phyloP scores from a whole-genome alignment of 2,888 invertebrate genomes.

The Noctua comes region DNA sequence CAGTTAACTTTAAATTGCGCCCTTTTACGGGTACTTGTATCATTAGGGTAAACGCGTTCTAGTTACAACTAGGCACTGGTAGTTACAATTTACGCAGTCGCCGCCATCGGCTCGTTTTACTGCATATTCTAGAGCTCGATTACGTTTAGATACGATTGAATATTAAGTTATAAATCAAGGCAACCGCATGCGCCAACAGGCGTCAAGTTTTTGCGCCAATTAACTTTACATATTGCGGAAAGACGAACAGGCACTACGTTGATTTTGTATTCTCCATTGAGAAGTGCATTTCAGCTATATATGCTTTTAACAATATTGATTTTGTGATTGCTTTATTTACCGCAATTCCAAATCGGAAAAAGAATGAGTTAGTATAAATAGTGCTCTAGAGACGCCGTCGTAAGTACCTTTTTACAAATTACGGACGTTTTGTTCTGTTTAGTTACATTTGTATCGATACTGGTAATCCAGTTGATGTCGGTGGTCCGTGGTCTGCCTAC shows the following conservation, averaged over 20 bases:
- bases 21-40: constrained; percentile 57
- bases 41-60: constrained; percentile 58
- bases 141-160: constrained; percentile 63
- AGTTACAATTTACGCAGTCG: constrained; percentile 40
- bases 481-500: constrained; percentile 57
- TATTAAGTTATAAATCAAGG: constrained; percentile 72
- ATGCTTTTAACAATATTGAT: constrained; percentile 8
- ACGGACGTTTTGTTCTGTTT: constrained; percentile 59
- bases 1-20: constrained; percentile 57
- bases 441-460: constrained; percentile 50
- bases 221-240: constrained; percentile 53
- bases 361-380: constrained; percentile 30
- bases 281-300: constrained; percentile 7
- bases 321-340: constrained; percentile 25
- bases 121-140: constrained; percentile 57
- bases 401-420: constrained; percentile 47
- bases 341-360: constrained; percentile 18
- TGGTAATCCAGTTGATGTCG: constrained; percentile 57
- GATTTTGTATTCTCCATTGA: constrained; percentile 15
- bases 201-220: constrained; percentile 68
- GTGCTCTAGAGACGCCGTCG: neutral
- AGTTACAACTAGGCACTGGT: constrained; percentile 43
- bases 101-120: constrained; percentile 42
- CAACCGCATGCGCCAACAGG: constrained; percentile 47
- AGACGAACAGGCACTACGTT: constrained; percentile 17